Evolutionary conservation across 2,797 vertebrate species (phyloP).

Genomic region (Peromyscus aztecus): DNA sequence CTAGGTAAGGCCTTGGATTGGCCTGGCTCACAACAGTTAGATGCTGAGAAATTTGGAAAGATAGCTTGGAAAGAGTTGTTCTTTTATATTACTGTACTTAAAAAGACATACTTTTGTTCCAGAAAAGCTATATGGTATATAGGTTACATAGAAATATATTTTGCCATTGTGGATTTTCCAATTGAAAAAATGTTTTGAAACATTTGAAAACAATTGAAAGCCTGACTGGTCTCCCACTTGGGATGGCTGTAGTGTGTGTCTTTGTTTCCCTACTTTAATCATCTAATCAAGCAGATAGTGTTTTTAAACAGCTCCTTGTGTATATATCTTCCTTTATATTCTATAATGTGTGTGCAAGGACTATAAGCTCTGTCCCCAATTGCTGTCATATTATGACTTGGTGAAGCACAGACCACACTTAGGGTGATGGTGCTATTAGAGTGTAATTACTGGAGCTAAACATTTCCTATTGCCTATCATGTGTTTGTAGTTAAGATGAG

Average conservation of each 20-base stretch:
- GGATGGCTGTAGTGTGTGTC: not conserved
- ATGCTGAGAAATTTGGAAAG: not conserved
- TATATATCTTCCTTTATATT: not conserved
- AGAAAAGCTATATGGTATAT: not conserved
- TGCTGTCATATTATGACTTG: not conserved
- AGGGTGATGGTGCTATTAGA: not conserved
- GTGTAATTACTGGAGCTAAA: not conserved
- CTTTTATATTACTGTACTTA: not conserved
- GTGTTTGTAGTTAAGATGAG: not conserved
- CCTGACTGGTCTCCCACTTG: not conserved
- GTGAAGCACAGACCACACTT: not conserved
- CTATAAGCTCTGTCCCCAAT: not conserved
- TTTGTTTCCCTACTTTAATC: not conserved
- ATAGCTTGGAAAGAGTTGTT: conserved; percentile 30
- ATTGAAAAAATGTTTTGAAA: conserved; percentile 19
- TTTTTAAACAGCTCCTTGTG: not conserved
- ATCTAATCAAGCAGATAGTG: not conserved
- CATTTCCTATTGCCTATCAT: not conserved
- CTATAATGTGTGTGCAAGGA: not conserved
- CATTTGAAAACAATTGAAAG: too few relatives aligned
- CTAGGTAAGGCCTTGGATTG: not conserved
- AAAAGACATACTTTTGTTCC: conserved; percentile 38
- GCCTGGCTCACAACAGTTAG: not conserved
- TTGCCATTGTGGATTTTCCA: conserved; percentile 4
- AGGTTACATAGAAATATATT: conserved; percentile 19